These are phyloP conservation scores for Xiphophorus birchmanni DNA, from an alignment of 2,797 vertebrate genomes.

Conservation along the genomic window DNA sequence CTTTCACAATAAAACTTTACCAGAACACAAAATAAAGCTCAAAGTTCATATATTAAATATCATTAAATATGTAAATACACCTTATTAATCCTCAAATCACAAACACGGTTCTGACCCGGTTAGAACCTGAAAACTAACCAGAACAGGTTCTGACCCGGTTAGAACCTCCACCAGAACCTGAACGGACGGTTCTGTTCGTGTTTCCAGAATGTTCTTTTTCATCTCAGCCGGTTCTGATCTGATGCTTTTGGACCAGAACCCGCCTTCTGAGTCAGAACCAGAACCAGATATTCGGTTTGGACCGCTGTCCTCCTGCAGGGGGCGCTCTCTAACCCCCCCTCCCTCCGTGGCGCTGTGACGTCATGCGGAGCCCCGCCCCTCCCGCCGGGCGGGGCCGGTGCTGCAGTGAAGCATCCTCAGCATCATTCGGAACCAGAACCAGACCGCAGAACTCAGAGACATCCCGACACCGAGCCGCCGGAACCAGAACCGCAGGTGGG, in stretches of 20 bases:
- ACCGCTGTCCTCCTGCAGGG: neutral
- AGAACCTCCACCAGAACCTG: neutral
- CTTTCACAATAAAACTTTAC: too few relatives aligned
- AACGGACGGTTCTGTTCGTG: neutral
- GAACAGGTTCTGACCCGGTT: too few relatives aligned
- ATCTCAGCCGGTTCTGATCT: neutral
- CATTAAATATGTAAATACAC: too few relatives aligned
- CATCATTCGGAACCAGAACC: constrained; percentile 3
- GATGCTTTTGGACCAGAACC: neutral
- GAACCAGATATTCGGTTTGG: neutral
- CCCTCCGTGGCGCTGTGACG: neutral
- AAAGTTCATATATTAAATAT: too few relatives aligned
- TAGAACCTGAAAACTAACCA: too few relatives aligned
- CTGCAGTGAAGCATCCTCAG: constrained; percentile 29
- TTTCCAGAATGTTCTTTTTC: too few relatives aligned
- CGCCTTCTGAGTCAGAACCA: neutral
- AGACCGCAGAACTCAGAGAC: neutral
- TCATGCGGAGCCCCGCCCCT: constrained; percentile 22
- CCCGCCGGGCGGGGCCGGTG: constrained; percentile 28
- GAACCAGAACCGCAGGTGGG: constrained; percentile 22
- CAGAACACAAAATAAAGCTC: too few relatives aligned
- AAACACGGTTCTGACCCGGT: too few relatives aligned
- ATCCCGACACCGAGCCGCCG: neutral
- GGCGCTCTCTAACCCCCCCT: neutral
- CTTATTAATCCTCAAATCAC: too few relatives aligned